Percentiles rank a stretch among this genome's conserved stretches.
These are phyloP conservation scores for Apocrypta bakeri DNA, from an alignment of 1,140 invertebrate species.

Conservation along the genomic window DNA sequence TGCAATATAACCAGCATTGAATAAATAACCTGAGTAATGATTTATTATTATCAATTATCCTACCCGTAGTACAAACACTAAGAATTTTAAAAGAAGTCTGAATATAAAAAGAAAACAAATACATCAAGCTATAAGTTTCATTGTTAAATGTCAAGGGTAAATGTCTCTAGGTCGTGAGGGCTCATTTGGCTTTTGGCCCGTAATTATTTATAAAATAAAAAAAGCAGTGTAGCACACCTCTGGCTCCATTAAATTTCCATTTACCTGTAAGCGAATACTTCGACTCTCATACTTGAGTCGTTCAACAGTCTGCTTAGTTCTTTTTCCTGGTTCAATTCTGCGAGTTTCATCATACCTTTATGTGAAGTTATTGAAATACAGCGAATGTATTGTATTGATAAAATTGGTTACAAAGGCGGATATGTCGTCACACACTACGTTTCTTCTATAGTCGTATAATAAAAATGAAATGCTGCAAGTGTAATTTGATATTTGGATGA, in stretches of 20 bases:
- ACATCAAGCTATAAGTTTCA: background rate
- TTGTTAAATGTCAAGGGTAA: slow-evolving; percentile 67
- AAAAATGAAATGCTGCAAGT: background rate
- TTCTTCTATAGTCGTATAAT: background rate
- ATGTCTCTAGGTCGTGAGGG: slow-evolving; percentile 58
- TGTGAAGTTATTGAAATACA: background rate
- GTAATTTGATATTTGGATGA: background rate
- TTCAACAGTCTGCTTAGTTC: background rate
- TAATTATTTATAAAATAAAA: slow-evolving; percentile 66
- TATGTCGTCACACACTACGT: background rate
- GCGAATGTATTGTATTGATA: background rate
- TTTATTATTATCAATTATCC: background rate
- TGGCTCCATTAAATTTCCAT: background rate
- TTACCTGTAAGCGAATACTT: slow-evolving; percentile 1
- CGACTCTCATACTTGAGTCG: background rate
- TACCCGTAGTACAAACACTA: background rate
- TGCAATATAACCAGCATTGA: background rate
- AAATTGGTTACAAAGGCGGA: slow-evolving; percentile 14
- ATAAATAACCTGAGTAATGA: background rate
- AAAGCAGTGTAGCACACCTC: slow-evolving; percentile 16
- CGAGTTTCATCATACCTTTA: background rate
- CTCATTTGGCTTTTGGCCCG: slow-evolving; percentile 60
- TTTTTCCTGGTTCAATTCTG: background rate
- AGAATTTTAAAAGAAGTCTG: background rate
- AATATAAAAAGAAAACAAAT: background rate